Evolutionary conservation across 1,140 invertebrate species (phyloP).

Genomic region (Anastrepha obliqua): DNA sequence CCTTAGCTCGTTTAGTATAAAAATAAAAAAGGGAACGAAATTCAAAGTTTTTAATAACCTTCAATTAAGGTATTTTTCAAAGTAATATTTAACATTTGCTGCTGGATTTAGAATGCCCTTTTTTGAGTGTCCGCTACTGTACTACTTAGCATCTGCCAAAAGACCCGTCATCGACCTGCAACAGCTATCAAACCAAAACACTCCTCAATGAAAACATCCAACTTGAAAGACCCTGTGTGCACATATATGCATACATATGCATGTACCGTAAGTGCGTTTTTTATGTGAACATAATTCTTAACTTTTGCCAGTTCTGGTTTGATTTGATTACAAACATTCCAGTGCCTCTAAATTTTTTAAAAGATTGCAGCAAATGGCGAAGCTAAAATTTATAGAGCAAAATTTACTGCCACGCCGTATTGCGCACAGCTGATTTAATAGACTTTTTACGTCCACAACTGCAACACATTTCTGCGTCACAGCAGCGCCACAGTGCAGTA

Average conservation of each 20-base stretch:
- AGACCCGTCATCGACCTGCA: no score
- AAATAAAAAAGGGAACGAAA: no score
- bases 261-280: not conserved
- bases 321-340: not conserved
- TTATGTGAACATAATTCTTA: slow-evolving; percentile 24
- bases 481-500: not conserved
- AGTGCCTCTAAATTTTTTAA: not conserved
- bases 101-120: no score
- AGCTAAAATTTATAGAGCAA: slow-evolving; percentile 11
- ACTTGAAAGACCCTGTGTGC: not conserved
- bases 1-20: no score
- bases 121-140: no score
- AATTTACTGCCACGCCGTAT: not conserved
- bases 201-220: no score
- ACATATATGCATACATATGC: not conserved
- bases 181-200: no score
- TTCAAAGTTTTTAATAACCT: no score
- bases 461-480: not conserved
- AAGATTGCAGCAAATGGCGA: not conserved
- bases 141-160: no score
- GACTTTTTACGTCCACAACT: slow-evolving; percentile 19
- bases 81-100: no score
- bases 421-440: slow-evolving; percentile 14
- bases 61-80: no score
- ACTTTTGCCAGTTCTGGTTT: not conserved